These are phyloP conservation scores for Lepus americanus DNA, from an alignment of 2,113 vertebrate genomes.

Conservation along the genomic window DNA sequence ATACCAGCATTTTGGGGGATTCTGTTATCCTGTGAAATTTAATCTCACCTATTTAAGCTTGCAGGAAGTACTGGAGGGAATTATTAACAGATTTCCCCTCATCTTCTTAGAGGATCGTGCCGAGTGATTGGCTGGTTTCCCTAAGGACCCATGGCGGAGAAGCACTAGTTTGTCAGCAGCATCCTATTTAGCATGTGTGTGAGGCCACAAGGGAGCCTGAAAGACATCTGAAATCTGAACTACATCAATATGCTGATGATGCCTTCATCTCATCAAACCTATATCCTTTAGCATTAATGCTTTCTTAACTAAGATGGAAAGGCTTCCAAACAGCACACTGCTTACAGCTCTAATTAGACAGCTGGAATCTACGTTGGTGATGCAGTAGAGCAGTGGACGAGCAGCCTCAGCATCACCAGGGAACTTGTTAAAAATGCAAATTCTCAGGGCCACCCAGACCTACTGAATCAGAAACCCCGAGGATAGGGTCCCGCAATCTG, in stretches of 20 bases:
- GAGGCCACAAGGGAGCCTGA: conserved; percentile 61
- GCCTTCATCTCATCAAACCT: conserved; percentile 68
- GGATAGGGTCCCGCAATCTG: neutral
- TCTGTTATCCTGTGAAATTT: conserved; percentile 83
- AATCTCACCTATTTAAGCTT: conserved; percentile 82
- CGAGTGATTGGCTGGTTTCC: conserved; percentile 74
- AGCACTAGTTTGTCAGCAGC: conserved; percentile 68
- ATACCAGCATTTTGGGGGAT: conserved; percentile 79
- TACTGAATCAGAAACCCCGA: conserved; percentile 36
- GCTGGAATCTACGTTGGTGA: neutral
- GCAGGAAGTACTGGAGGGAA: conserved; percentile 78
- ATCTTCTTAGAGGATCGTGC: conserved; percentile 71
- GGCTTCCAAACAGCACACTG: conserved; percentile 14
- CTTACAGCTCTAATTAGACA: conserved; percentile 63
- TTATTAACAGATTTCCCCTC: conserved; percentile 80
- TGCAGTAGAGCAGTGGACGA: neutral
- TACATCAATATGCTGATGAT: conserved; percentile 67
- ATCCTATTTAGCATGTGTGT: conserved; percentile 70
- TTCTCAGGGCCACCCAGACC: conserved; percentile 47
- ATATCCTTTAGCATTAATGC: conserved; percentile 58
- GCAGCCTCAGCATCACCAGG: neutral
- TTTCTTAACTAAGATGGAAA: conserved; percentile 72
- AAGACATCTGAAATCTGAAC: conserved; percentile 66
- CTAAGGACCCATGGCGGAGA: conserved; percentile 64
- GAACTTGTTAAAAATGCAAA: conserved; percentile 65